Evolutionary conservation across 2,888 invertebrate species (phyloP), one percentile per base, ranked within the genome.

Genomic region (Campaea margaritaria): DNA sequence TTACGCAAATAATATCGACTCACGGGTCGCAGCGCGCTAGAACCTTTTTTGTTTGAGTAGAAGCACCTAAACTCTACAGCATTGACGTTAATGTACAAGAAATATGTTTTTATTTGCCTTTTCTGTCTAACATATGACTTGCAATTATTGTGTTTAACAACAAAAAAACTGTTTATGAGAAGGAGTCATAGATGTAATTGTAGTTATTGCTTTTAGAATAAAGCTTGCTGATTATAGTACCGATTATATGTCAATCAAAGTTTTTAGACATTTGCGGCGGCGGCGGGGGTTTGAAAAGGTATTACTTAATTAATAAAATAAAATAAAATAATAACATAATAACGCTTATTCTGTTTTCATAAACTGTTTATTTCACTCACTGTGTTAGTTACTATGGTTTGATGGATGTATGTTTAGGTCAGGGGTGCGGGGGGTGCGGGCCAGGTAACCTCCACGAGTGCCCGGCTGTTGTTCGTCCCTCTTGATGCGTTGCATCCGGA

Each of bases 171-270:
- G 5, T 15, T 45, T 41, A 7, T n/a, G 13, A 14, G n/a, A n/a
- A 42, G 51, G 51, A 58, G 50, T 51, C 51, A 46, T 44, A 34
- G 8, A 15, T 21, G 27, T 53, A 53, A 58, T 53, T 48, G 47
- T 43, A 28, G 48, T 38, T 48, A 39, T 58, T 48, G 16, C 53
- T 58, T 53, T 47, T 16, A 39, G 43, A 48, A 27, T 43, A 48
- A 28, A 16, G 38, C 43, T 13, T 1, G 15, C 46, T 43, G 14
- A 58, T 52, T 43, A 58, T 53, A 31, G 9, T 31, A 31, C 46
- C 38, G 16, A 58, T 53, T 44, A 58, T 44, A 58, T 44, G 48
- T 53, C 58, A 43, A 58, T 58, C 53, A 53, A 48, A 14, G 52
- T 44, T 53, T 58, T 58, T 58, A 36, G 31, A 31, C 10, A 9